Conservation (phyloP, 2,888 invertebrate species). For the Hecatera dysodea region DNA sequence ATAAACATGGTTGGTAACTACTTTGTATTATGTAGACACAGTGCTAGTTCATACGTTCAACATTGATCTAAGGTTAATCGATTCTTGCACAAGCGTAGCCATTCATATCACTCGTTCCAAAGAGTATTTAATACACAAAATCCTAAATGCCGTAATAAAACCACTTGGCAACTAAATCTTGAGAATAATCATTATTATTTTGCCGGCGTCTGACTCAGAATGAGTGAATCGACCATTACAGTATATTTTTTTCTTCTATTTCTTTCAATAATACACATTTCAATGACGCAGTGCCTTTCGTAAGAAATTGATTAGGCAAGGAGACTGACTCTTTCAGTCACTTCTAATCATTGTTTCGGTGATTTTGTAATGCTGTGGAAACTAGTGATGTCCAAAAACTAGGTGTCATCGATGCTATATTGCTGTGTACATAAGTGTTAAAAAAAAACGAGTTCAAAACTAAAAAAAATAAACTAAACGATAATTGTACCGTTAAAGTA, state of each 20-base stretch:
- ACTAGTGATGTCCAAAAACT: not conserved
- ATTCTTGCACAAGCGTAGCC: slow-evolving; percentile 1
- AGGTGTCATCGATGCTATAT: not conserved
- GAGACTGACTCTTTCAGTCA: slow-evolving; percentile 20
- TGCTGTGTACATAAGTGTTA: too few relatives aligned
- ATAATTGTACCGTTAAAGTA: not conserved
- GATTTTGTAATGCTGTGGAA: not conserved
- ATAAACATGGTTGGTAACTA: slow-evolving; percentile 9
- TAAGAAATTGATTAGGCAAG: slow-evolving; percentile 42
- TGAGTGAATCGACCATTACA: slow-evolving; percentile 38
- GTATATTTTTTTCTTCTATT: slow-evolving; percentile 27
- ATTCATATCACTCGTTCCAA: slow-evolving; percentile 18
- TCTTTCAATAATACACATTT: slow-evolving; percentile 41
- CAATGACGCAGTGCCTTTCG: slow-evolving; percentile 42
- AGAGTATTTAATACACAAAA: slow-evolving; percentile 19
- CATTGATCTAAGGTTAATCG: slow-evolving; percentile 39
- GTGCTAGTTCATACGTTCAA: slow-evolving; percentile 7
- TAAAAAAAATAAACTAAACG: not conserved
- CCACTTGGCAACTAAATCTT: slow-evolving; percentile 53
- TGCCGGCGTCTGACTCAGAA: slow-evolving; percentile 49
- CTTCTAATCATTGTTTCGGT: slow-evolving; percentile 11
- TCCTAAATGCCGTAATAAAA: slow-evolving; percentile 34
- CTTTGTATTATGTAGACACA: slow-evolving; percentile 4
- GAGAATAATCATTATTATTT: slow-evolving; percentile 50
- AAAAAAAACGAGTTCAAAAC: too few relatives aligned